These are phyloP conservation scores for Gymnoscelis rufifasciata DNA, from an alignment of 2,888 invertebrate species.

Conservation along the genomic window DNA sequence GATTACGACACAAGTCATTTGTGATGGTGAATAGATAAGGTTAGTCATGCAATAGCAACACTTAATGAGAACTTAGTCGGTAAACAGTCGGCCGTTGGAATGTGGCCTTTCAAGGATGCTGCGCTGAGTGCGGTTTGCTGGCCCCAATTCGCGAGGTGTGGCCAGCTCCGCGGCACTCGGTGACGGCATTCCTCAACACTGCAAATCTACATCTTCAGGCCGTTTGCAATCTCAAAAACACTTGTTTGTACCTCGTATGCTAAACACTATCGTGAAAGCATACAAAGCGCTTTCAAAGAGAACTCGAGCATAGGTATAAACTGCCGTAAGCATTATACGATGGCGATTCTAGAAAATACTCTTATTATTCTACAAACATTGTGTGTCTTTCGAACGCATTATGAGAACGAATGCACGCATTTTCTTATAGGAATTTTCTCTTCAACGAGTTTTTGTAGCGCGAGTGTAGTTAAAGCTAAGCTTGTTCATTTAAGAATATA, in stretches of 20 bases:
- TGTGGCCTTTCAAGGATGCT: slow-evolving; percentile 77
- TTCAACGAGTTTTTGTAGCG: slow-evolving; percentile 7
- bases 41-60: slow-evolving; percentile 38
- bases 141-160: slow-evolving; percentile 64
- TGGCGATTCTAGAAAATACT: slow-evolving; percentile 11
- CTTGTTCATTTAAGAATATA: background rate
- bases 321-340: slow-evolving; percentile 3
- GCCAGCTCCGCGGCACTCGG: slow-evolving; percentile 42
- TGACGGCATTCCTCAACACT: slow-evolving; percentile 62
- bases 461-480: background rate
- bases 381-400: slow-evolving; percentile 20
- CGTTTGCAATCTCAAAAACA: slow-evolving; percentile 30
- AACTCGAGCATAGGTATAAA: slow-evolving; percentile 12
- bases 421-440: slow-evolving; percentile 20
- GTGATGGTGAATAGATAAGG: slow-evolving; percentile 32
- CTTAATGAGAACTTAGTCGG: slow-evolving; percentile 63
- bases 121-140: slow-evolving; percentile 45
- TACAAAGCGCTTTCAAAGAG: slow-evolving; percentile 22
- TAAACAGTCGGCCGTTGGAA: slow-evolving; percentile 66
- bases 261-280: slow-evolving; percentile 20
- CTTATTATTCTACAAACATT: slow-evolving; percentile 1
- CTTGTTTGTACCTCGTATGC: slow-evolving; percentile 23
- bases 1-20: slow-evolving; percentile 31
- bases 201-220: slow-evolving; percentile 35
- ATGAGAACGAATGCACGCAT: slow-evolving; percentile 18